These are phyloP conservation scores for Phenacoccus solenopsis DNA, from an alignment of 1,140 invertebrate species.

Conservation along the genomic window DNA sequence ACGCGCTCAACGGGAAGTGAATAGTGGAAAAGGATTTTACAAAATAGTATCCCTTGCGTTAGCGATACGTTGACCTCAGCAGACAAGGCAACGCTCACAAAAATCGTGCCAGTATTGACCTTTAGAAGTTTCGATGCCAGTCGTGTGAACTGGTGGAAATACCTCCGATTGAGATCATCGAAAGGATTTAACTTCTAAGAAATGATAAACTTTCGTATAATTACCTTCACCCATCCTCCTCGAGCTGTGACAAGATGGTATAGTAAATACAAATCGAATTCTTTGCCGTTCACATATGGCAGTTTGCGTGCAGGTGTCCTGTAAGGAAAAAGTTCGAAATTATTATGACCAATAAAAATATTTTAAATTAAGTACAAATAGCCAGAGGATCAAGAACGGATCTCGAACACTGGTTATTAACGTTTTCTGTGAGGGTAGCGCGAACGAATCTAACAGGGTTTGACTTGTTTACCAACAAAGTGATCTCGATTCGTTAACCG, in stretches of 20 bases:
- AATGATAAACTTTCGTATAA: conserved; percentile 25
- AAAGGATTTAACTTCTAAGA: no score
- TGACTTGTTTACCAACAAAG: background rate
- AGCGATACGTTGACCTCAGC: no score
- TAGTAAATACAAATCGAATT: conserved; percentile 80
- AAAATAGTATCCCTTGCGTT: no score
- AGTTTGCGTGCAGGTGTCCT: conserved; percentile 61
- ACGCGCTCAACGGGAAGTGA: no score
- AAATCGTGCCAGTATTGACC: no score
- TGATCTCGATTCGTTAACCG: background rate
- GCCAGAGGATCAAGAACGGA: no score
- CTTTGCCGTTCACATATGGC: conserved; percentile 73
- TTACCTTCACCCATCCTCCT: conserved; percentile 86
- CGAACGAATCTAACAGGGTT: background rate
- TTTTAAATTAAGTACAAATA: no score
- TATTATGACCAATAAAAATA: background rate
- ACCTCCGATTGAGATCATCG: no score
- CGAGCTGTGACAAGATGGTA: conserved; percentile 79
- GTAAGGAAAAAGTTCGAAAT: conserved; percentile 32
- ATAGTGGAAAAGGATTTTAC: no score
- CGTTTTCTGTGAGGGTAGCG: background rate
- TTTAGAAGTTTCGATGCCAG: no score
- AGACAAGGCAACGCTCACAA: no score
- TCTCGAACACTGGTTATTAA: background rate
- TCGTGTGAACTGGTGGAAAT: no score